phyloP scores from a whole-genome alignment of 1,140 invertebrate species.

The Trichoplusia ni region DNA sequence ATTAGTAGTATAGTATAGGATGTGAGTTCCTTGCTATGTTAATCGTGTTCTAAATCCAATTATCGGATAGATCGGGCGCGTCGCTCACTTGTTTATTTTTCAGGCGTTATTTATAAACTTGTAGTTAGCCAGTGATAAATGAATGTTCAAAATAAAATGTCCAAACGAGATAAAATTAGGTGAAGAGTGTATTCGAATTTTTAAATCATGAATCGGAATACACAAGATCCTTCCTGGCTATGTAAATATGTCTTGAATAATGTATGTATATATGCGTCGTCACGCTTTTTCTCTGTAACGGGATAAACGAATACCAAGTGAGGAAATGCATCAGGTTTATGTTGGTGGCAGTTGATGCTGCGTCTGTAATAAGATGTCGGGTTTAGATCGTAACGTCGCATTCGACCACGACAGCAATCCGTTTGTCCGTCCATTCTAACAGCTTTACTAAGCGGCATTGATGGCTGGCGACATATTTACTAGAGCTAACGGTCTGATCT shows the following conservation, averaged over 20 bases:
- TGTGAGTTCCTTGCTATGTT: too few species aligned
- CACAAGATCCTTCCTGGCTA: conserved; percentile 8
- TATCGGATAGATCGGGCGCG: neutral
- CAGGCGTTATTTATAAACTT: conserved; percentile 14
- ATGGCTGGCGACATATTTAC: neutral
- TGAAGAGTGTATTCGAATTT: conserved; percentile 23
- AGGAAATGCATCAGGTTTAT: conserved; percentile 9
- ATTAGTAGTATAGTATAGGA: too few species aligned
- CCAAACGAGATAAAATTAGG: conserved; percentile 4
- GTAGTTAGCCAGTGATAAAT: conserved; percentile 6
- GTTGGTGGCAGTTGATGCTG: neutral
- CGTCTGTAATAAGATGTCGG: conserved; percentile 12
- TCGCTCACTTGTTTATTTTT: conserved; percentile 11
- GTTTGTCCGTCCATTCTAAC: conserved; percentile 10
- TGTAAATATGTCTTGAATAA: conserved; percentile 15
- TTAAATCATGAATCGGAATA: conserved; percentile 13
- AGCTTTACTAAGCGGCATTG: conserved; percentile 1
- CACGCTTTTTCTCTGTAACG: conserved; percentile 10
- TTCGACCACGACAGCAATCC: neutral
- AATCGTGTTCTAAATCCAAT: conserved; percentile 21
- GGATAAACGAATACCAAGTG: conserved; percentile 17
- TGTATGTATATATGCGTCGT: conserved; percentile 18
- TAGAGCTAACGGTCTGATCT: neutral
- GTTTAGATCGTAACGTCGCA: neutral
- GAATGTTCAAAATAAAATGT: conserved; percentile 26